Base-by-base conservation (phyloP, 2,797 vertebrate genomes). In the Pelobates cultripes region DNA sequence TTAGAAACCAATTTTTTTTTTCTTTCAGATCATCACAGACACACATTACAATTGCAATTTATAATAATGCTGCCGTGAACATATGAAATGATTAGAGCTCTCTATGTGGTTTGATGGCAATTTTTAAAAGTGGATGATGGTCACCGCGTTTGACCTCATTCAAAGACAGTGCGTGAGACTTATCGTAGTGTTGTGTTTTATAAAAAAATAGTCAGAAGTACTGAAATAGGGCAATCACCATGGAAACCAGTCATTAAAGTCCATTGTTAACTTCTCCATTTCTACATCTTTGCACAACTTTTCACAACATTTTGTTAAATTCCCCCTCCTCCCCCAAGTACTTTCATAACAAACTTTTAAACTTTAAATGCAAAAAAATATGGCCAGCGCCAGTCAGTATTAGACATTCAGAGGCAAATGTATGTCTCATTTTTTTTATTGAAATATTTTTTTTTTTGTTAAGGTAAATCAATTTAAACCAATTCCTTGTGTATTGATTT, bases 1-100 rank as follows among this genome's bases (percentile, higher is more conserved):
- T 45, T 75, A 42, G 44, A 40, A 81, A 81, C 66, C n/a, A 45
- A 14, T 57, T 57, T 57, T 12, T 15, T 47, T 51, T 51, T 61
- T 75, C 14, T 15, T 10, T 51, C 15, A 43, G 14, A 44, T 42
- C 64, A 75, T 7, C 64, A 17, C 4, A 53, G 63, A 7, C 15
- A 41, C 4, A 10, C 51, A 75, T 13, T 4, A 45, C 41, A 60
- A 69, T 60, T 3, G 15, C 15, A 66, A 44, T 73, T 73, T 13
- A 28, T 28, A 43, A 72, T 43, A 14, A 53, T 14, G 70, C 10
- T n/a, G 4, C 44, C 4, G n/a, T 51, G 44, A 71, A 14, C 10
- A 68, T 68, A 43, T 42, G 4, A 68, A 68, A 12, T 42, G 3
- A 68, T 68, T 42, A 13, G n/a, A 43, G 9, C 3, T 9, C 9